These are phyloP conservation scores for Syngnathus scovelli DNA, from an alignment of 2,113 vertebrate genomes.

Conservation along the genomic window DNA sequence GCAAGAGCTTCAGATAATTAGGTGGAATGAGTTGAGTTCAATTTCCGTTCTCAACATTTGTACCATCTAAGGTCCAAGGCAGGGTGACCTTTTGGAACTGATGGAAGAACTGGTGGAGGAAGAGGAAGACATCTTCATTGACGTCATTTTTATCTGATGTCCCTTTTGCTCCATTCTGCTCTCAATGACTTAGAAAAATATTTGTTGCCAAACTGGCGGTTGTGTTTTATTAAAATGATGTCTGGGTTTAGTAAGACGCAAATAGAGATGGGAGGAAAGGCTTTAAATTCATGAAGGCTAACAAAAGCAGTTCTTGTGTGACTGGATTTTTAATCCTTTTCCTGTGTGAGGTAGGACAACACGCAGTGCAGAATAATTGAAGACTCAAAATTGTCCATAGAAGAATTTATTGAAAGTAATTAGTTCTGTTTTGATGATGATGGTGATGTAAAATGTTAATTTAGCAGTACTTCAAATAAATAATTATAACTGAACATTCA, in stretches of 20 bases:
- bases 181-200: conserved; percentile 9
- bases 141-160: conserved; percentile 22
- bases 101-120: conserved; percentile 34
- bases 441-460: not conserved
- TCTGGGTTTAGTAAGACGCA: too few relatives aligned
- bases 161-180: conserved; percentile 38
- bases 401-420: not conserved
- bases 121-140: conserved; percentile 37
- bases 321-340: too few relatives aligned
- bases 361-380: too few relatives aligned
- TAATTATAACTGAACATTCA: too few relatives aligned
- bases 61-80: conserved; percentile 44
- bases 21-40: too few relatives aligned
- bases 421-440: not conserved
- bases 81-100: conserved; percentile 42
- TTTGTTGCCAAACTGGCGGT: too few relatives aligned
- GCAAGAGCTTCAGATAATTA: not conserved
- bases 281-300: too few relatives aligned
- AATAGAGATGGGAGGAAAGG: too few relatives aligned
- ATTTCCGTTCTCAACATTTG: not conserved
- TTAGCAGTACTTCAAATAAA: not conserved
- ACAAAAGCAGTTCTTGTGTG: too few relatives aligned
- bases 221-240: too few relatives aligned
- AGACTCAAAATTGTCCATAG: not conserved
- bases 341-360: too few relatives aligned